A percentile compares a stretch with the other conserved stretches of the same genome.
These are phyloP conservation scores for Isichthys henryi DNA, from an alignment of 2,113 vertebrate genomes.

Conservation along the genomic window DNA sequence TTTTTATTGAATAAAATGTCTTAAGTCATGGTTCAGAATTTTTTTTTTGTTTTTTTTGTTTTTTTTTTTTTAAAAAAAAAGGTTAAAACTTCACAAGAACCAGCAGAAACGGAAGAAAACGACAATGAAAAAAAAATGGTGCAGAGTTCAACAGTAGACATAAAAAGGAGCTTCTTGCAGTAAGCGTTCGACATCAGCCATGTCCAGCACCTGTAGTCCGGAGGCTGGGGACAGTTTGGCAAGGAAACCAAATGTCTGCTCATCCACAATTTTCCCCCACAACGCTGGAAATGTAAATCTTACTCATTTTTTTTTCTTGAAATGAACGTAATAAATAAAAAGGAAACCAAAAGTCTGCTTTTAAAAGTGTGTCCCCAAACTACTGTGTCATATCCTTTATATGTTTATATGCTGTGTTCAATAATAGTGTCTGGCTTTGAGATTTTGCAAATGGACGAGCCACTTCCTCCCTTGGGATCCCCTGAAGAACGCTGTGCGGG, in stretches of 20 bases:
- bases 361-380: conserved; percentile 54
- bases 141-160: conserved; percentile 42
- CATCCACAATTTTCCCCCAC: conserved; percentile 26
- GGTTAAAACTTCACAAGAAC: conserved; percentile 47
- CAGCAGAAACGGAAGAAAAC: conserved; percentile 40
- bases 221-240: conserved; percentile 53
- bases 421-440: conserved; percentile 52
- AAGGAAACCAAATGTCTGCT: conserved; percentile 31
- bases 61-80: conserved; percentile 19
- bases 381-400: conserved; percentile 55
- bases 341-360: conserved; percentile 58
- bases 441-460: conserved; percentile 48
- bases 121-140: conserved; percentile 34
- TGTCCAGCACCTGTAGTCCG: conserved; percentile 42
- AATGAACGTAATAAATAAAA: conserved; percentile 65
- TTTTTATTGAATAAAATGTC: conserved; percentile 50
- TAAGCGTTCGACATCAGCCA: conserved; percentile 15
- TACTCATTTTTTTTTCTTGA: conserved; percentile 47
- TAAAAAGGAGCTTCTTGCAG: conserved; percentile 19
- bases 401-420: conserved; percentile 55
- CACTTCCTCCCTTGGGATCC: conserved; percentile 8
- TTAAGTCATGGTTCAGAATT: conserved; percentile 38
- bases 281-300: conserved; percentile 30
- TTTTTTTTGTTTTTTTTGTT: neutral
- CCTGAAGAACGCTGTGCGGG: conserved; percentile 2